Conservation (phyloP, 2,113 vertebrate species). For the Dasypus novemcinctus region DNA sequence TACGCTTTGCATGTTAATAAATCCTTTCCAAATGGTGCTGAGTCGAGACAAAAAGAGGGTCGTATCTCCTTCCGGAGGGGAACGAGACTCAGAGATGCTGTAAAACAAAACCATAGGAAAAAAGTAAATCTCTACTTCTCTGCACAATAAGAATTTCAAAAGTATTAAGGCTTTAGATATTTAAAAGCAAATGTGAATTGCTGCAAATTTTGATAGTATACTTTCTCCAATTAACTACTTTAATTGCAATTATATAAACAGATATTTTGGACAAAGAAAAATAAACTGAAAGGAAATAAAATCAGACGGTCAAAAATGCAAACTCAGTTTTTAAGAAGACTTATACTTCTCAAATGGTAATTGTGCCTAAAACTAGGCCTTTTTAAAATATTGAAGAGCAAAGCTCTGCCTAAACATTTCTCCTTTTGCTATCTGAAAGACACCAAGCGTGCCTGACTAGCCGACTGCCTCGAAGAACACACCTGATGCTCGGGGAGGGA, state of each 20-base stretch:
- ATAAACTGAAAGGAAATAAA: rapidly evolving
- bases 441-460: rapidly evolving
- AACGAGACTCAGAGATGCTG: slow-evolving; percentile 84
- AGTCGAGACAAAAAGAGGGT: slow-evolving; percentile 91
- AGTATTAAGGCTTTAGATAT: neutral
- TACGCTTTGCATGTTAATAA: slow-evolving; percentile 96
- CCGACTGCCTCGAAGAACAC: slow-evolving; percentile 28
- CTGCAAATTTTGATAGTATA: neutral
- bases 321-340: neutral
- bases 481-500: slow-evolving; percentile 86
- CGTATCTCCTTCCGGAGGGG: slow-evolving; percentile 88
- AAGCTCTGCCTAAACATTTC: rapidly evolving
- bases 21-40: slow-evolving; percentile 95
- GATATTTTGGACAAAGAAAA: neutral
- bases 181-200: neutral
- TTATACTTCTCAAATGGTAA: neutral
- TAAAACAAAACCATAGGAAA: slow-evolving; percentile 77
- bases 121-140: neutral
- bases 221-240: neutral
- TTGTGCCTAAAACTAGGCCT: neutral
- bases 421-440: too few species aligned
- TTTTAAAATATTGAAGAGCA: neutral
- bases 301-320: neutral
- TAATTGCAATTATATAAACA: neutral
- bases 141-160: neutral